Evolutionary conservation across 1,140 invertebrate species (phyloP), one percentile per base, ranked within the genome.

Genomic region (Phymorhynchus buccinoides): DNA sequence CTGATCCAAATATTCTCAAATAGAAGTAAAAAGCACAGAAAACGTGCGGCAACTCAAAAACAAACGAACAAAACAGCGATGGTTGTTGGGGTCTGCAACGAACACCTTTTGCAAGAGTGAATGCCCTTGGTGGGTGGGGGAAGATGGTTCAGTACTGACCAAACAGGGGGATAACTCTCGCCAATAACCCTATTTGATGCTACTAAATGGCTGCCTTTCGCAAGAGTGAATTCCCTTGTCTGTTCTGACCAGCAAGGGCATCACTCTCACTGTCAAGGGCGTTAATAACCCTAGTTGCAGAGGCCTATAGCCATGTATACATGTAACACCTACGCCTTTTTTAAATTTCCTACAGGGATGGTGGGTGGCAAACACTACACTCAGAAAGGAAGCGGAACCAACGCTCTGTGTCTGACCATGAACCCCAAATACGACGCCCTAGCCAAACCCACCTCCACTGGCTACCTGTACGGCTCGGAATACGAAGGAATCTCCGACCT

Each of bases 391-490:
- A 79, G 48, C 14, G 86, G 83, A 4, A 79, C 86, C 37, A 86
- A 88, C 62, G 35, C 41, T 30, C 78, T 88, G 0, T 88, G 88
- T 68, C 83, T 88, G 14, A 73, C 86, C 3, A 39, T 80, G 3
- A 39, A 62, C 7, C 88, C 88, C 35, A 18, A 71, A 9, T 88
- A 83, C 78, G 85, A 78, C 44, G 39, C 80, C 42, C 77, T 41
- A 52, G 41, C 75, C 0, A 77, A 78, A 35, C 78, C 56, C n/a
- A 18, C 22, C 14, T 30, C 0, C 52, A 18, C 83, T 18, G 85
- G 83, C 66, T 39, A n/a, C 27, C 84, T 88, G 30, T 79, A 75
- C 66, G 88, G 88, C 3, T 82, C 85, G 27, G 88, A 89, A 56
- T 87, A 86, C 39, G 84, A 87, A 62, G 68, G 84, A 16, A 37